These are phyloP conservation scores for Hirtodrosophila confusa DNA, from an alignment of 2,888 invertebrate genomes.

Conservation along the genomic window DNA sequence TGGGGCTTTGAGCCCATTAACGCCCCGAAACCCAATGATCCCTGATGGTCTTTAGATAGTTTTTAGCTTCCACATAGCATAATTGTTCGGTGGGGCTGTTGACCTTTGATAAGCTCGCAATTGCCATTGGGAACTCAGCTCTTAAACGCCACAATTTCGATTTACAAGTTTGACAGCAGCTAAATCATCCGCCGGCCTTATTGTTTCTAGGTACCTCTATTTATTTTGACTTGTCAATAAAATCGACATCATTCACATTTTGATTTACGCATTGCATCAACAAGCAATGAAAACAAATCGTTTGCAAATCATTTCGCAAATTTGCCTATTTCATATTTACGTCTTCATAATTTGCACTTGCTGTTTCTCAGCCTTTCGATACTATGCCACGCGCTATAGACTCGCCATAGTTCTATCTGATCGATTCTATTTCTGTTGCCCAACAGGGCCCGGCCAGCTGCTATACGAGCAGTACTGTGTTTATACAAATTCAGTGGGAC, in stretches of 20 bases:
- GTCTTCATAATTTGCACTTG: slow-evolving; percentile 71
- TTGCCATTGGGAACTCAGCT: slow-evolving; percentile 21
- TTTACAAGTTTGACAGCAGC: slow-evolving; percentile 10
- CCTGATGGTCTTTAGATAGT: slow-evolving; percentile 18
- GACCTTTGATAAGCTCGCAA: slow-evolving; percentile 44
- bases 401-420: slow-evolving; percentile 18
- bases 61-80: not conserved
- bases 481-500: slow-evolving; percentile 7
- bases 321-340: slow-evolving; percentile 58
- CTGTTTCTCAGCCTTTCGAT: slow-evolving; percentile 42
- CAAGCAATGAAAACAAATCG: slow-evolving; percentile 57
- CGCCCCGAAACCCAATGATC: slow-evolving; percentile 19
- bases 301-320: slow-evolving; percentile 48
- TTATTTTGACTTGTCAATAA: slow-evolving; percentile 69
- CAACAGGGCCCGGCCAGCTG: slow-evolving; percentile 3
- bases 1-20: slow-evolving; percentile 47
- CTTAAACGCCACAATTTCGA: slow-evolving; percentile 1
- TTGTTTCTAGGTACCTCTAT: slow-evolving; percentile 53
- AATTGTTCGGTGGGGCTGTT: slow-evolving; percentile 44
- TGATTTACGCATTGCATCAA: slow-evolving; percentile 58
- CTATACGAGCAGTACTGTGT: not conserved
- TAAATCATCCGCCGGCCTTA: slow-evolving; percentile 20
- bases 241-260: slow-evolving; percentile 64
- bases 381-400: slow-evolving; percentile 12
- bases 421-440: slow-evolving; percentile 51